Evolutionary conservation across 1,140 invertebrate species (phyloP).

Genomic region (Onthophagus taurus): DNA sequence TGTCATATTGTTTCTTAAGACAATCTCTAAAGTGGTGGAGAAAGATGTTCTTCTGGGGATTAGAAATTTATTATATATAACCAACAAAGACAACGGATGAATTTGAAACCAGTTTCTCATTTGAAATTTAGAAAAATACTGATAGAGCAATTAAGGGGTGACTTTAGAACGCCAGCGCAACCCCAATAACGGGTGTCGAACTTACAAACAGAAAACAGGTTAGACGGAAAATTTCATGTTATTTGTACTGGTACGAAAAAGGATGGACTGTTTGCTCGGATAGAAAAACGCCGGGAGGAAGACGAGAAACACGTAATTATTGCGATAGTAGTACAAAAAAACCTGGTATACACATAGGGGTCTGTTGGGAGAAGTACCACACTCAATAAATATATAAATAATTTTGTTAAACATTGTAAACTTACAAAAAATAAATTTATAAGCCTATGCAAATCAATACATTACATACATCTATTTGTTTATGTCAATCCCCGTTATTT

Average conservation of each 20-base stretch:
- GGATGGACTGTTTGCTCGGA: slow-evolving; percentile 3
- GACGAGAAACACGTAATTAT: slow-evolving; percentile 8
- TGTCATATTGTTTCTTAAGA: slow-evolving; percentile 28
- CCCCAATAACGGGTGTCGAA: slow-evolving; percentile 9
- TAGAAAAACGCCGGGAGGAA: slow-evolving; percentile 6
- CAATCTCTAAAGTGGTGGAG: slow-evolving; percentile 29
- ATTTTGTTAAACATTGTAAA: too few species aligned
- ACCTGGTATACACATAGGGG: not conserved
- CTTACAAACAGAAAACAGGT: slow-evolving; percentile 1
- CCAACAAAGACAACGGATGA: not conserved
- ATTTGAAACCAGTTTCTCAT: not conserved
- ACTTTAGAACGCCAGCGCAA: not conserved
- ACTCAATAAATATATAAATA: slow-evolving; percentile 8
- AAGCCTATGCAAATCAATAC: too few species aligned
- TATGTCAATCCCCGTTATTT: too few species aligned
- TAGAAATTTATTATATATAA: slow-evolving; percentile 15
- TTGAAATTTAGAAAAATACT: slow-evolving; percentile 1
- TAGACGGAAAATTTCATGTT: slow-evolving; percentile 8
- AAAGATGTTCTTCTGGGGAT: slow-evolving; percentile 14
- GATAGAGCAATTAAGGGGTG: slow-evolving; percentile 1
- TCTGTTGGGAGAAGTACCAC: not conserved
- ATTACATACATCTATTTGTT: too few species aligned
- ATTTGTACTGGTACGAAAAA: not conserved
- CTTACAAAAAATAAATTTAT: too few species aligned
- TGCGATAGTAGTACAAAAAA: slow-evolving; percentile 6